Conservation (phyloP, 2,797 vertebrate species). For the Nyctibius grandis region DNA sequence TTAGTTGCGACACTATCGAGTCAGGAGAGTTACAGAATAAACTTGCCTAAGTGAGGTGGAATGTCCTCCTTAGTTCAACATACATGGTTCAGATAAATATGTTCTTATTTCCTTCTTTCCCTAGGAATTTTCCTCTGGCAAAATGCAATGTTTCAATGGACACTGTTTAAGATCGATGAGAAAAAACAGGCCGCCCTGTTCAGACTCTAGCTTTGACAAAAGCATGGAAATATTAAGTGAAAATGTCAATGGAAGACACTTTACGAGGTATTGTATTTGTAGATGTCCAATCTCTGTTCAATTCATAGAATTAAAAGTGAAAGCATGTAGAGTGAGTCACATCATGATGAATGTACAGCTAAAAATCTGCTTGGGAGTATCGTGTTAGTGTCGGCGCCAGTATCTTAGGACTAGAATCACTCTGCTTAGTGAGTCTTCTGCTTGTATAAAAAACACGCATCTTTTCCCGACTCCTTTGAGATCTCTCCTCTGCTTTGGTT, state of each 20-base stretch:
- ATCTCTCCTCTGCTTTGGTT: background rate
- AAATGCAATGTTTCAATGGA: constrained; percentile 61
- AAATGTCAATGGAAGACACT: constrained; percentile 70
- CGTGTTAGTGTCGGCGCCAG: background rate
- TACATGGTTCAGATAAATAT: background rate
- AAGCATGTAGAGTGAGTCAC: background rate
- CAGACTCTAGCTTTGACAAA: constrained; percentile 78
- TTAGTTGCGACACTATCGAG: background rate
- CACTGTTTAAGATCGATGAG: constrained; percentile 69
- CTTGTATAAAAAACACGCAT: background rate
- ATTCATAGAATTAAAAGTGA: too few species aligned
- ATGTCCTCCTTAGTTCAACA: background rate
- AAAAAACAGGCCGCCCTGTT: constrained; percentile 75
- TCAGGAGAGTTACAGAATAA: background rate
- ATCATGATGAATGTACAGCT: background rate
- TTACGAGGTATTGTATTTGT: constrained; percentile 80
- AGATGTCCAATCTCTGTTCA: too few species aligned
- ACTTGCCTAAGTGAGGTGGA: background rate
- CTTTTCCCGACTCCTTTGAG: background rate
- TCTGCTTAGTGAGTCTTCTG: background rate
- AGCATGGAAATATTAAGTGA: constrained; percentile 72
- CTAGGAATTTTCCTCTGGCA: constrained; percentile 62
- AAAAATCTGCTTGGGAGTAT: background rate
- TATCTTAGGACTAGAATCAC: background rate
- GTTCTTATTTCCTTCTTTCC: background rate